Conservation (phyloP, 1,140 invertebrate genomes). For the Penaeus chinensis region DNA sequence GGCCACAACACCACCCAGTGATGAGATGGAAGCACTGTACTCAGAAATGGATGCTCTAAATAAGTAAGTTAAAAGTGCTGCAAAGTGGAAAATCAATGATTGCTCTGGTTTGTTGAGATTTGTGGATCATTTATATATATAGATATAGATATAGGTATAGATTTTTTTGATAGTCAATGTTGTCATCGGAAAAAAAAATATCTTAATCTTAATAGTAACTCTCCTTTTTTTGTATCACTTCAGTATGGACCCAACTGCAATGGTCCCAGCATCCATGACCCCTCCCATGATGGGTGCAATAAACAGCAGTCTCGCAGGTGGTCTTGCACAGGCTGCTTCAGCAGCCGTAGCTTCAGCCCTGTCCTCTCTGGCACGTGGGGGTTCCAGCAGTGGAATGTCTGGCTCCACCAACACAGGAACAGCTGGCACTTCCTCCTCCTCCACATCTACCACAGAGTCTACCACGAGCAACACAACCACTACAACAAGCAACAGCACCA, state of each 20-base stretch:
- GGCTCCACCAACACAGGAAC: conserved; percentile 45
- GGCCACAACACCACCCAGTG: neutral
- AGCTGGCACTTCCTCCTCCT: neutral
- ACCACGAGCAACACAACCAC: conserved; percentile 13
- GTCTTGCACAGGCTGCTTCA: conserved; percentile 67
- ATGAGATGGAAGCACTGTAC: conserved; percentile 53
- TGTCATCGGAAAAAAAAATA: neutral
- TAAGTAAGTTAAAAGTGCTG: conserved; percentile 30
- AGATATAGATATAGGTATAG: conserved; percentile 23
- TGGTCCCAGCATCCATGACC: conserved; percentile 4
- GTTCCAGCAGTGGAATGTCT: conserved; percentile 14
- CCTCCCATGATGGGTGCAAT: conserved; percentile 63
- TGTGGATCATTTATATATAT: neutral
- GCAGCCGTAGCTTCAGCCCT: conserved; percentile 70
- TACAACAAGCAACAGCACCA: conserved; percentile 2
- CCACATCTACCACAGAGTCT: neutral
- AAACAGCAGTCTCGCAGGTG: conserved; percentile 66
- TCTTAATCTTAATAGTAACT: neutral
- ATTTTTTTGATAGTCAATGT: neutral
- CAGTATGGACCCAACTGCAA: conserved; percentile 51
- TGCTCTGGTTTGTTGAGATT: too few relatives aligned
- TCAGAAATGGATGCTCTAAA: conserved; percentile 55
- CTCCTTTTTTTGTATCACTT: neutral
- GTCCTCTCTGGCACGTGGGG: conserved; percentile 67
- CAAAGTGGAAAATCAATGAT: too few relatives aligned